Base-by-base conservation (phyloP, 2,888 invertebrate genomes). In the Kuschelorhynchus macadamiae region DNA sequence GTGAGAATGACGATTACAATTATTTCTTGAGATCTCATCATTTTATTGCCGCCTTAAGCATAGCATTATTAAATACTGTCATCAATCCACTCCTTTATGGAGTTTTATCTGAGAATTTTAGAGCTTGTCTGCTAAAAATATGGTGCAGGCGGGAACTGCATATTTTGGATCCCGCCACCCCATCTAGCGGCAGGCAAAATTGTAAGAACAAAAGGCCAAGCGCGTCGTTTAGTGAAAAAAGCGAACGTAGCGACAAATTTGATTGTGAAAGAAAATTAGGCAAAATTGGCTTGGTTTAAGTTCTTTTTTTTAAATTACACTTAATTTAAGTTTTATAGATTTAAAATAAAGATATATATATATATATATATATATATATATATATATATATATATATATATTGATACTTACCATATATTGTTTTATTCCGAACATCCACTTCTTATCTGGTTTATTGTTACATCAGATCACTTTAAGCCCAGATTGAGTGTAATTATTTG, bases 61-160 rank as follows among this genome's bases (percentile, higher is more conserved):
- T 86, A 7, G 87, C 87, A 1, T 83, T 87, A 50, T 75, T 87
- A 21, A 88, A 87, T 76, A 87, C 87, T 0, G 83, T 87, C 9
- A 83, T 87, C 20, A 88, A 87, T 79, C 88, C 88, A 1, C 75
- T 88, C 4, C 81, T 88, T 5, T 87, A 87, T 74, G 87, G 87
- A 1, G 83, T 87, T 7, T 81, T 87, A 32, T 87, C 87, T 0
- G 87, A 87, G 74, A 87, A 85, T 76, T 87, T 87, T 75, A 81
- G 86, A 3, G 78, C 82, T 8, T 85, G 85, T 68, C 81, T 86
- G 50, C 72, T 81, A 1, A 82, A 83, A 59, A 78, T 86, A 66
- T 86, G 85, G 82, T 81, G 78, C 33, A 49, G 61, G 14, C 57
- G 55, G n/a, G 60, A 39, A 7, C 61, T 64, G 7, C 67, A 67